Conservation (phyloP, 2,888 invertebrate species). For the Caenorhabditis virilis region DNA sequence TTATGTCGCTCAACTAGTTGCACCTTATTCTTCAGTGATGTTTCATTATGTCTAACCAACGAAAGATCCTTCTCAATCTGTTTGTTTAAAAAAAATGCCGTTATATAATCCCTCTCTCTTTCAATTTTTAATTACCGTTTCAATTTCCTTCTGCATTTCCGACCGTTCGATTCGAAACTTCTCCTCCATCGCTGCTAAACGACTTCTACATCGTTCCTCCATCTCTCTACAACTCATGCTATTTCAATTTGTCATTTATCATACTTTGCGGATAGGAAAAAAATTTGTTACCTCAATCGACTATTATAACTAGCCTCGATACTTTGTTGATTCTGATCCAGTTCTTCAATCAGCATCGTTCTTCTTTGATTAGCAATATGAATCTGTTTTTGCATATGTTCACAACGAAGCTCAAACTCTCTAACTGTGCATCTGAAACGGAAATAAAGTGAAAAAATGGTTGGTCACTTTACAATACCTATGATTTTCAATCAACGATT, state of each 20-base stretch:
- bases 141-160: slow-evolving; percentile 53
- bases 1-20: slow-evolving; percentile 52
- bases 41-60: slow-evolving; percentile 46
- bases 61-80: slow-evolving; percentile 55
- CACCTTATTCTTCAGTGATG: slow-evolving; percentile 46
- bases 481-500: slow-evolving; percentile 48
- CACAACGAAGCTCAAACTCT: slow-evolving; percentile 43
- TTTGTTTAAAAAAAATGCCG: slow-evolving; percentile 1
- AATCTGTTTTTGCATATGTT: slow-evolving; percentile 53
- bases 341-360: slow-evolving; percentile 54
- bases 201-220: slow-evolving; percentile 50
- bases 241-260: background rate
- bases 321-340: slow-evolving; percentile 54
- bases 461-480: slow-evolving; percentile 22
- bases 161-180: slow-evolving; percentile 46
- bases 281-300: slow-evolving; percentile 34
- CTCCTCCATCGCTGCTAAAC: slow-evolving; percentile 50
- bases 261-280: background rate
- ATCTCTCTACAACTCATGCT: slow-evolving; percentile 41
- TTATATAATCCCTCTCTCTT: background rate
- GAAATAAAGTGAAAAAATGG: slow-evolving; percentile 2
- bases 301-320: slow-evolving; percentile 55
- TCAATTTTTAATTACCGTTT: slow-evolving; percentile 28
- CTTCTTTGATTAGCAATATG: slow-evolving; percentile 54
- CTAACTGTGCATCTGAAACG: slow-evolving; percentile 40